Evolutionary conservation across 2,888 invertebrate genomes (phyloP).

Genomic region (Diploptera punctata): DNA sequence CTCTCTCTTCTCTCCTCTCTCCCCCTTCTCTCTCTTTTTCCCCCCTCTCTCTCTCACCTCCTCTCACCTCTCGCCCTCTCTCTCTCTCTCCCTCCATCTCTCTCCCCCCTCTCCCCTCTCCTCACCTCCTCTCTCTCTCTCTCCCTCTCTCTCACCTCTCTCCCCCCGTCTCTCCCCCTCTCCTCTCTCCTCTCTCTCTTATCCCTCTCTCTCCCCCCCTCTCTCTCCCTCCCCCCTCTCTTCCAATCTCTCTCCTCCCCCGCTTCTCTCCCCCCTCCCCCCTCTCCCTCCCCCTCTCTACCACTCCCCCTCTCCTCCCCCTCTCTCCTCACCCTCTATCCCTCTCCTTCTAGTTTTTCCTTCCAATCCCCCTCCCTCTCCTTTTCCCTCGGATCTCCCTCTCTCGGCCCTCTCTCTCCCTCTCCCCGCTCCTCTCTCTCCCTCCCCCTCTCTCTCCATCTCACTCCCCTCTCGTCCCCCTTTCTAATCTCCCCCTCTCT

Average conservation of each 20-base stretch:
- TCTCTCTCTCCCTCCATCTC: too few relatives aligned
- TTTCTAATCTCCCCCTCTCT: not conserved
- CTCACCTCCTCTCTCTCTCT: too few relatives aligned
- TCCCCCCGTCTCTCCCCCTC: too few relatives aligned
- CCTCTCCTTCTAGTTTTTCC: not conserved
- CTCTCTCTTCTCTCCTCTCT: too few relatives aligned
- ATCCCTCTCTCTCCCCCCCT: not conserved
- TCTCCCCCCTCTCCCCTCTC: too few relatives aligned
- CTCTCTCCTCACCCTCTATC: not conserved
- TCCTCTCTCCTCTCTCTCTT: too few relatives aligned
- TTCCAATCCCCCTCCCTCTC: not conserved
- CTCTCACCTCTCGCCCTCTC: too few relatives aligned
- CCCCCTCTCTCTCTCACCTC: too few relatives aligned
- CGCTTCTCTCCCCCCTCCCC: not conserved
- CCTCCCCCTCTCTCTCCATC: not conserved
- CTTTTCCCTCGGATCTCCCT: not conserved
- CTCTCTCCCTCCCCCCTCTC: not conserved
- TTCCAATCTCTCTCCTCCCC: not conserved
- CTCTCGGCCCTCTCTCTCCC: not conserved
- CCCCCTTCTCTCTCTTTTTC: too few relatives aligned
- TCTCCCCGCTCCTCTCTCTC: not conserved
- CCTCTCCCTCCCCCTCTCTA: not conserved
- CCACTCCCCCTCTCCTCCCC: not conserved
- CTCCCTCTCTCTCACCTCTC: too few relatives aligned
- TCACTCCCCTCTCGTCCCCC: not conserved